Evolutionary conservation across 1,140 invertebrate genomes (phyloP), one percentile per base, ranked within the genome.

Genomic region (Hyposmocoma kahamanoa): DNA sequence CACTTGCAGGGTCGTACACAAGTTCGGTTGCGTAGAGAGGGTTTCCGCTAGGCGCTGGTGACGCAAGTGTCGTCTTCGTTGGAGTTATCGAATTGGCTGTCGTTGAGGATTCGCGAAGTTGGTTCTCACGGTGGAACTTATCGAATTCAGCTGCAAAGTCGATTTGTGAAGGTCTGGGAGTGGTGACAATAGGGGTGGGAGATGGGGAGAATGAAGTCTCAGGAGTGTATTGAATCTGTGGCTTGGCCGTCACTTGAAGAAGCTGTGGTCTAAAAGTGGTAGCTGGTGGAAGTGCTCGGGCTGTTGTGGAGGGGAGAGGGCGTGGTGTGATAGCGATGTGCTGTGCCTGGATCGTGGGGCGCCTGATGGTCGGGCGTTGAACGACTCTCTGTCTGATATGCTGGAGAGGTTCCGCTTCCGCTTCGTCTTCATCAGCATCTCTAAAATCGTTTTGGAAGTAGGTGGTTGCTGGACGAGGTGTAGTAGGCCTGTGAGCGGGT

Each of bases 21-120:
- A 95, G 79, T 63, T 94, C 92, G 15, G 93, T 93, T 41, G 91
- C 91, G 75, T 94, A 94, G 52, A 94, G 87, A 30, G 91, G 90
- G 49, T 91, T 88, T 17, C 87, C 77, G 53, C 87, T 82, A 3
- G 84, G 64, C 26, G 81, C 47, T 39, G 76, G 68, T 48, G 65
- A 26, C 11, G 81, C 58, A 58, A 74, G 72, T 13, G 78, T 73
- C 18, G 75, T 52, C 52, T 86, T 86, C 0, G 80, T 45, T 32
- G 76, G 64, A 5, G 67, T 66, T 44, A 67, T 76, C 46, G 62
- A 69, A 24, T 67, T 53, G 1, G 82, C 50, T 2, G 83, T 80
- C 2, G 86, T 87, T 2, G 87, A 84, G 0, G 85, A 84, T n/a
- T 80, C 82, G 5, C 89, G 80, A 63, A 90, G 81, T 64, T 90